These are phyloP conservation scores for Eleginops maclovinus DNA, from an alignment of 2,113 vertebrate genomes.

Conservation along the genomic window DNA sequence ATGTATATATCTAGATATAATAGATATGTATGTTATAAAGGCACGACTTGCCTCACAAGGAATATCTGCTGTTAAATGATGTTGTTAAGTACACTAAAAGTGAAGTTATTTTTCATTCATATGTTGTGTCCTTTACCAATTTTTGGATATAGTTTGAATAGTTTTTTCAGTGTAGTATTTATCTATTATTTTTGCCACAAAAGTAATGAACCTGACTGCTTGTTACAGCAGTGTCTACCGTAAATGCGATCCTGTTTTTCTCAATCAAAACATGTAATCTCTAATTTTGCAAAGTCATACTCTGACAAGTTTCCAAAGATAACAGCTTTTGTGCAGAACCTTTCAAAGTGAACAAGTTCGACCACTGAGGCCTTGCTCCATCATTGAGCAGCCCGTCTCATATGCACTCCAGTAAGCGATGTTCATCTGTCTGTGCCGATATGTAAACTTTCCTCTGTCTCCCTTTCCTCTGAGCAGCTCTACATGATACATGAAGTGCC, in stretches of 20 bases:
- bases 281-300: too few relatives aligned
- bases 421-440: slow-evolving; percentile 74
- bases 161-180: not conserved
- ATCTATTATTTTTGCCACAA: not conserved
- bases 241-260: too few relatives aligned
- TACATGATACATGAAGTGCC: slow-evolving; percentile 76
- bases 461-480: slow-evolving; percentile 53
- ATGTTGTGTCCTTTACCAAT: too few relatives aligned
- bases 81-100: too few relatives aligned
- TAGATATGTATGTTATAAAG: too few relatives aligned
- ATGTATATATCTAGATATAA: too few relatives aligned
- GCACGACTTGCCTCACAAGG: too few relatives aligned
- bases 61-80: too few relatives aligned
- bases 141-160: not conserved
- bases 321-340: not conserved
- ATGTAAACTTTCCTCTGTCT: slow-evolving; percentile 69
- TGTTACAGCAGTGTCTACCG: not conserved
- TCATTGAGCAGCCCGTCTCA: slow-evolving; percentile 14
- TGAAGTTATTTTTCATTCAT: too few relatives aligned
- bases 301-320: not conserved
- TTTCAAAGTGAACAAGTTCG: not conserved
- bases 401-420: slow-evolving; percentile 69
- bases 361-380: not conserved
- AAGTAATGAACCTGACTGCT: too few relatives aligned
- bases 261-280: not conserved